Base-by-base conservation (phyloP, 2,113 vertebrate species). In the Anolis carolinensis region DNA sequence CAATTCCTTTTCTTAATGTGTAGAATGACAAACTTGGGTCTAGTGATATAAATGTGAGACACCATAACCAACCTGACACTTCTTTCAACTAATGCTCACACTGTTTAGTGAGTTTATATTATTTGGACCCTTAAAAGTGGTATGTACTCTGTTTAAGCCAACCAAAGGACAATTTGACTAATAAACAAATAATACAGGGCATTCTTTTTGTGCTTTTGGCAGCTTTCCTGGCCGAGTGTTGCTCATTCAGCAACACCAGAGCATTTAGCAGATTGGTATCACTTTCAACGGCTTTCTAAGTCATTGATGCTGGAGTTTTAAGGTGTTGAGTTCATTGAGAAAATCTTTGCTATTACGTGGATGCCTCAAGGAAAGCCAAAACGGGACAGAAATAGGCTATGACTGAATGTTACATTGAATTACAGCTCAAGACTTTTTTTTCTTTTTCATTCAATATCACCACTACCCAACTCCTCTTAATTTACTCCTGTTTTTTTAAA, bases 281-380 rank as follows among this genome's bases (percentile, higher is more conserved):
- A 62, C 77, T 72, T 86, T 86, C 84, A 73, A 48, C 73, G 84
- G 52, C 48, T 80, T 32, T 48, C 84, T 48, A 67, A 80, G 68
- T 80, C 84, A 86, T 73, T 80, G 77, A 80, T 27, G 68, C 73
- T 74, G 65, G 63, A n/a, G 44, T 65, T 86, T 59, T 71, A 44
- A 86, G 84, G 30, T 30, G 77, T 23, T 73, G 70, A 86, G 77
- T 80, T 80, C 84, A 86, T 86, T 86, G 77, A 86, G 77, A 62
- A 86, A 86, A 63, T 80, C 36, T 63, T 79, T 80, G 30, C 84
- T 80, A 44, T 62, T 83, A 62, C 52, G 59, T 73, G 23, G 6
- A 16, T 83, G 70, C 21, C 76, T 86, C 67, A 48, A 62, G 52
- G 67, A 63, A 86, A 73, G 84, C 84, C 84, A 86, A 68, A 73